Evolutionary conservation across 2,888 invertebrate species (phyloP).

Genomic region (Hedya salicella): DNA sequence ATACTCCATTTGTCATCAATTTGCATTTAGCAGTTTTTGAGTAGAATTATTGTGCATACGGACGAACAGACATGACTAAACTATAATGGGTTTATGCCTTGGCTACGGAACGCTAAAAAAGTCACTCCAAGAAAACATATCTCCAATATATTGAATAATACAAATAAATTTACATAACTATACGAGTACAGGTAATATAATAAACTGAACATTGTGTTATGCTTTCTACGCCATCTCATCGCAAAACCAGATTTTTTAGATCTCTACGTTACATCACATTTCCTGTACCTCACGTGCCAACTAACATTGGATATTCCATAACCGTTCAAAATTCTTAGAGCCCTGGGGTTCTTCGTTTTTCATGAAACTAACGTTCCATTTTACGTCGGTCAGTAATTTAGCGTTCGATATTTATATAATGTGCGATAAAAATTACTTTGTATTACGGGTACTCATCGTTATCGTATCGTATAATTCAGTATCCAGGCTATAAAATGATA

Average conservation of each 20-base stretch:
- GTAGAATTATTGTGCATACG: too few species aligned
- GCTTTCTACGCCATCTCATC: conserved; percentile 8
- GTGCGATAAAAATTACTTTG: conserved; percentile 30
- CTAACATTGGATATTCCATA: not conserved
- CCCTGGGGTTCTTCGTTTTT: not conserved
- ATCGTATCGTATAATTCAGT: conserved; percentile 27
- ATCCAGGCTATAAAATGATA: conserved; percentile 27
- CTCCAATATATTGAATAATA: too few species aligned
- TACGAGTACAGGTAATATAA: conserved; percentile 8
- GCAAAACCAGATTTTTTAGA: not conserved
- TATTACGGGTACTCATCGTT: conserved; percentile 33
- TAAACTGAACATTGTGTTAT: not conserved
- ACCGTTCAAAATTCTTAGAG: not conserved
- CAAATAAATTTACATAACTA: too few species aligned
- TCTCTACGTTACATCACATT: not conserved
- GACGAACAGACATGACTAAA: too few species aligned
- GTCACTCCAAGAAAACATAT: too few species aligned
- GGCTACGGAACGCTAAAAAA: too few species aligned
- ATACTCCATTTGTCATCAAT: too few species aligned
- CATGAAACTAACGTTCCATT: conserved; percentile 4
- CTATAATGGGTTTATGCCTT: too few species aligned
- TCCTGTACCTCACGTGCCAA: conserved; percentile 5
- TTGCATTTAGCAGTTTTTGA: too few species aligned
- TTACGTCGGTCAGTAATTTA: conserved; percentile 6
- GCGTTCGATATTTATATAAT: conserved; percentile 33